phyloP scores from a whole-genome alignment of 2,888 invertebrate species.

The Orthosia cruda region DNA sequence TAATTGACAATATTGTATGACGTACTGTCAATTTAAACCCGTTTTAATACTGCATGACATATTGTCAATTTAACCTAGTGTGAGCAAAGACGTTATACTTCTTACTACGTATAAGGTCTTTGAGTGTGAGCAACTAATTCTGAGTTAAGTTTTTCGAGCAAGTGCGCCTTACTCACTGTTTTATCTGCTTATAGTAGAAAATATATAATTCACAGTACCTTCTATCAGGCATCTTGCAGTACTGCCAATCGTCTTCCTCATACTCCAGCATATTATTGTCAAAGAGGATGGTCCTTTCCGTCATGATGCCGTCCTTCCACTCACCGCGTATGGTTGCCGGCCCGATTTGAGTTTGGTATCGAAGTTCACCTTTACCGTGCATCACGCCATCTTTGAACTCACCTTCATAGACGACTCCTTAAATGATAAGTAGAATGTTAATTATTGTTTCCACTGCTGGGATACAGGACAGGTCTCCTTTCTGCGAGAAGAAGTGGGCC shows the following conservation, averaged over 20 bases:
- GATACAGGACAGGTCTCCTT: too few relatives aligned
- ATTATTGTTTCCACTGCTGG: too few relatives aligned
- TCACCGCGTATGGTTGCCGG: slow-evolving; percentile 9
- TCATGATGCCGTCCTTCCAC: slow-evolving; percentile 15
- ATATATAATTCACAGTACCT: slow-evolving; percentile 17
- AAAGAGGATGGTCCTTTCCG: slow-evolving; percentile 2
- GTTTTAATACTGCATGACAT: too few relatives aligned
- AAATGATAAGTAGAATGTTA: too few relatives aligned
- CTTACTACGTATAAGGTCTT: too few relatives aligned
- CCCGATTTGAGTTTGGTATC: slow-evolving; percentile 9
- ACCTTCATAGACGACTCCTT: slow-evolving; percentile 32
- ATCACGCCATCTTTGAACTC: slow-evolving; percentile 20
- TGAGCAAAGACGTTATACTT: too few relatives aligned
- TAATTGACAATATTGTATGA: too few relatives aligned
- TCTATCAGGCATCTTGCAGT: slow-evolving; percentile 43
- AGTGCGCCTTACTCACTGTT: not conserved
- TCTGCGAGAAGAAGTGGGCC: too few relatives aligned
- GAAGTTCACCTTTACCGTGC: slow-evolving; percentile 36
- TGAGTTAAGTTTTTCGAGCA: too few relatives aligned
- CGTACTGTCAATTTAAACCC: too few relatives aligned
- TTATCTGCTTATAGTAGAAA: not conserved
- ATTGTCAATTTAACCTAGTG: too few relatives aligned
- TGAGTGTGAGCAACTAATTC: too few relatives aligned
- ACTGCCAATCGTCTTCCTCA: not conserved
- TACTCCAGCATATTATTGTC: slow-evolving; percentile 14